Percentiles rank a stretch among this genome's conserved stretches.
Evolutionary conservation across 2,888 invertebrate species (phyloP).

Genomic region (Encarsia formosa): DNA sequence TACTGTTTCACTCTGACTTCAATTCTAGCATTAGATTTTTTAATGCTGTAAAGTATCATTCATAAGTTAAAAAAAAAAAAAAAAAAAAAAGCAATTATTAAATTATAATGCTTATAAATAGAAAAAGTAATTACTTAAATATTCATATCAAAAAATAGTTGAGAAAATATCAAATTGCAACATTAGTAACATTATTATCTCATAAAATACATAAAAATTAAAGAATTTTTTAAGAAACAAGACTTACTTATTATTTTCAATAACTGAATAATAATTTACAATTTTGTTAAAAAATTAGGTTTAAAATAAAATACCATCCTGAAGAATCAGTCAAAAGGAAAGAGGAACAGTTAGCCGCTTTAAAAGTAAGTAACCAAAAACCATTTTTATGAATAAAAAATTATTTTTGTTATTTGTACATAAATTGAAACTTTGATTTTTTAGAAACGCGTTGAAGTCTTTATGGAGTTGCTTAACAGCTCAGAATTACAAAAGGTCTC

Average conservation of each 20-base stretch:
- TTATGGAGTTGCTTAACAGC: constrained; percentile 74
- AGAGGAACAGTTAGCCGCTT: constrained; percentile 76
- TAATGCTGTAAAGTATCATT: no score
- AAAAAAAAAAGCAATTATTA: neutral
- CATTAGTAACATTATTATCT: no score
- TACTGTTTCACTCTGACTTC: no score
- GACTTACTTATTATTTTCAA: no score
- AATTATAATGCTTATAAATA: neutral
- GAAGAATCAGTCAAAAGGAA: constrained; percentile 89
- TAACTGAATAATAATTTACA: no score
- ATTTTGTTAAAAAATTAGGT: constrained; percentile 65
- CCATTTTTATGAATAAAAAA: neutral
- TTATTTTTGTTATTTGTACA: neutral
- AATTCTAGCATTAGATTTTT: no score
- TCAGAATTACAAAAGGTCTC: constrained; percentile 72
- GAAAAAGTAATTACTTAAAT: neutral
- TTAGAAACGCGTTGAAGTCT: constrained; percentile 84
- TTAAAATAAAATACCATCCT: constrained; percentile 98
- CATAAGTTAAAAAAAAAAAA: neutral
- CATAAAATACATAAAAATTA: neutral
- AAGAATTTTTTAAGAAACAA: constrained; percentile 1
- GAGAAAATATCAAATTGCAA: constrained; percentile 3
- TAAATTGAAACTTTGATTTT: constrained; percentile 22
- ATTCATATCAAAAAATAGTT: neutral
- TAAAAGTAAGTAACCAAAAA: constrained; percentile 61